A percentile compares a stretch with the other conserved stretches of the same genome.
phyloP scores from a whole-genome alignment of 2,888 invertebrate species.

The Nyleta sp. region DNA sequence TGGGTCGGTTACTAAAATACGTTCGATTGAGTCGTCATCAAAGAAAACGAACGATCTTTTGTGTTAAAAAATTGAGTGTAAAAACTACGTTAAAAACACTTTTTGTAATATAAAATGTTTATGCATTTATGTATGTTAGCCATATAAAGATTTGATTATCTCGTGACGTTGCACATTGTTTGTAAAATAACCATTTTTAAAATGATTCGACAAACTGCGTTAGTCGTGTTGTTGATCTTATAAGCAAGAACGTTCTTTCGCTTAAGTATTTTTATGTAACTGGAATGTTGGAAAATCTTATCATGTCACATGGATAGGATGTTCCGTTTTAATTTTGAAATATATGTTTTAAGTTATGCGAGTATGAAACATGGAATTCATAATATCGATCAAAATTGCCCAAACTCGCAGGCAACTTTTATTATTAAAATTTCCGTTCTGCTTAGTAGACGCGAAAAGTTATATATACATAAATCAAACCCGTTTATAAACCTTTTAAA shows the following conservation, averaged over 20 bases:
- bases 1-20: slow-evolving; percentile 15
- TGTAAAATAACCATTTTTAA: no score
- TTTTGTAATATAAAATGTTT: no score
- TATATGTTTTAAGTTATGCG: slow-evolving; percentile 48
- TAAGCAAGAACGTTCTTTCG: background rate
- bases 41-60: slow-evolving; percentile 46
- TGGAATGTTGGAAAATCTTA: slow-evolving; percentile 29
- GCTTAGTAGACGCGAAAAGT: slow-evolving; percentile 39
- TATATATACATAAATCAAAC: slow-evolving; percentile 46
- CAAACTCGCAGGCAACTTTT: slow-evolving; percentile 43
- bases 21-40: slow-evolving; percentile 24
- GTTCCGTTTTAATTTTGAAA: slow-evolving; percentile 48
- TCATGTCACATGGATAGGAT: slow-evolving; percentile 24
- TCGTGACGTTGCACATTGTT: no score
- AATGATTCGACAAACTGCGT: no score
- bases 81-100: background rate
- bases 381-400: slow-evolving; percentile 50
- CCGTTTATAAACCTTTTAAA: slow-evolving; percentile 27
- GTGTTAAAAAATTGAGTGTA: background rate
- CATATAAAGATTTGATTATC: no score
- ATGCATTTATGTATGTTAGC: no score
- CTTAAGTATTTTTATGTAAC: background rate
- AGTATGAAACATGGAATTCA: slow-evolving; percentile 51
- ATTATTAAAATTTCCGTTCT: slow-evolving; percentile 51
- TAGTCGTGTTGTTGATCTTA: no score